A percentile compares a stretch with the other conserved stretches of the same genome.
Evolutionary conservation across 1,140 invertebrate species (phyloP).

Genomic region (Pachypeltis micranthus): DNA sequence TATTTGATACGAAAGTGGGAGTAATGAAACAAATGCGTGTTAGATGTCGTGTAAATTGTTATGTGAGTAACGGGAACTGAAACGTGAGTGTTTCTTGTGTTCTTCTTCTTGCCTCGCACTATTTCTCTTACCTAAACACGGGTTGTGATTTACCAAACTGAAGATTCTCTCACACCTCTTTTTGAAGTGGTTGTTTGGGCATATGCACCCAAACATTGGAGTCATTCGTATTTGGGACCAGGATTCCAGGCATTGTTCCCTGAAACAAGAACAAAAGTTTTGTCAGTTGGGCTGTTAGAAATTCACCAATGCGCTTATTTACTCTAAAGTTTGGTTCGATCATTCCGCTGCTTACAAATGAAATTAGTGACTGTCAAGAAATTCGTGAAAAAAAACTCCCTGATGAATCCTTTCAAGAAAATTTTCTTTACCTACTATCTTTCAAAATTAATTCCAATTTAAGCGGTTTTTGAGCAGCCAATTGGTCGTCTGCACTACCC

Average conservation of each 20-base stretch:
- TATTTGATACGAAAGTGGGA: not conserved
- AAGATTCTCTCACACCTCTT: slow-evolving; percentile 75
- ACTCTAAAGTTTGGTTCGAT: no score
- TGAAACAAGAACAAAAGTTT: slow-evolving; percentile 36
- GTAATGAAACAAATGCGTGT: slow-evolving; percentile 13
- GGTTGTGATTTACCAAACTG: slow-evolving; percentile 75
- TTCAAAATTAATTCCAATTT: no score
- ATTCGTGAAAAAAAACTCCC: no score
- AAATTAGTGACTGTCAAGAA: no score
- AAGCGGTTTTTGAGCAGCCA: no score
- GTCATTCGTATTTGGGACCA: slow-evolving; percentile 70
- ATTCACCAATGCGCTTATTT: no score
- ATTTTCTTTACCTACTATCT: no score
- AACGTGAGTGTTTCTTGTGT: not conserved
- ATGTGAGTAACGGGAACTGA: not conserved
- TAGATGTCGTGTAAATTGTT: not conserved
- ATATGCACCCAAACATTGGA: slow-evolving; percentile 82
- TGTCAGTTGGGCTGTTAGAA: not conserved
- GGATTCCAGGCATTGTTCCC: slow-evolving; percentile 67
- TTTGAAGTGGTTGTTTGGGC: slow-evolving; percentile 76
- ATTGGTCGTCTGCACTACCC: no score
- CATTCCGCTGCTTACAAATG: no score
- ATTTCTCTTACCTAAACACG: slow-evolving; percentile 70
- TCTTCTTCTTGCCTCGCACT: not conserved
- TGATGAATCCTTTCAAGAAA: no score